Base-by-base conservation (phyloP, 2,113 vertebrate genomes). In the Ctenodactylus gundi region DNA sequence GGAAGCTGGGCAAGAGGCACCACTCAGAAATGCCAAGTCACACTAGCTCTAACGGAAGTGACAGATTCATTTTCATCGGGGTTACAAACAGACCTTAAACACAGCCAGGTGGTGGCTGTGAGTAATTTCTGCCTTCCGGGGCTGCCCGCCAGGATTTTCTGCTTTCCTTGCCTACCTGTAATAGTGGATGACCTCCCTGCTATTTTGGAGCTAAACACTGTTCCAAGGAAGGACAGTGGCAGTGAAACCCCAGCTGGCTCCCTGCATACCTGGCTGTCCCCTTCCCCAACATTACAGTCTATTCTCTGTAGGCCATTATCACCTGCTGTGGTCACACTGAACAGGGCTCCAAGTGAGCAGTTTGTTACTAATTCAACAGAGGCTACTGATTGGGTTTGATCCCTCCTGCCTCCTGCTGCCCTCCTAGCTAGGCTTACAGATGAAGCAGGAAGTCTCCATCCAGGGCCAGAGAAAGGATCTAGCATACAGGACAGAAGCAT, bases 61-160 rank as follows among this genome's bases (percentile, higher is more conserved):
- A 53, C 75, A 88, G 53, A 64, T 84, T 83, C 85, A 49, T 65
- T 92, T 94, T 60, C 46, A 7, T 67, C 58, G 7, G 1, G 73
- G 15, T 73, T 88, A 75, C 82, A 93, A 86, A 94, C 23, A 85
- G 90, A 68, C 55, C 77, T 77, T 55, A 57, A 91, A 88, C 1
- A 6, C 18, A 83, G 64, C 57, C 95, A 90, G 75, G 88, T 65
- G 82, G 73, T 51, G n/a, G 31, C 62, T 6, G 1, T 57, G 49
- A 64, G 18, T 75, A 82, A 94, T 46, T 64, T 58, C 70, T 86
- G 51, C 57, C 85, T 95, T 80, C 34, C 0, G 0, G 82, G 90
- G 51, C 84, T 85, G 60, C n/a, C 25, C 3, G 34, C 73, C 76
- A 94, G 81, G 65, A 77, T 60, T 70, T 92, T 83, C 83, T 18